Percentiles rank a stretch among this genome's conserved stretches.
These are phyloP conservation scores for Ceyx melanurus DNA, from an alignment of 2,113 vertebrate genomes.

Conservation along the genomic window DNA sequence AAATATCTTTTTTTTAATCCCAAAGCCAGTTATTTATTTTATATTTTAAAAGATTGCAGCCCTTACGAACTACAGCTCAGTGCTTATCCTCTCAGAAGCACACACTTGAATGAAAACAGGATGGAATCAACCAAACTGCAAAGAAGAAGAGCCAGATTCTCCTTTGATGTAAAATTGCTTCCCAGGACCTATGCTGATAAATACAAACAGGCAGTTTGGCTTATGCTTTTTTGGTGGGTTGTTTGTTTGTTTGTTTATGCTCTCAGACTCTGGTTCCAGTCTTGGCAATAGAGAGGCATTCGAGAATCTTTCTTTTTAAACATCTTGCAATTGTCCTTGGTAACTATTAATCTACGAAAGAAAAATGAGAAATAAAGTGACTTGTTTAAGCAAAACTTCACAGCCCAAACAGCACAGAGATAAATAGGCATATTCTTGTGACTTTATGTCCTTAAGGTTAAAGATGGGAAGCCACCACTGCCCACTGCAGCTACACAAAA, in stretches of 20 bases:
- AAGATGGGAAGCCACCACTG: neutral
- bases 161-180: neutral
- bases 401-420: neutral
- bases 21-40: conserved; percentile 49
- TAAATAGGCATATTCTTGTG: neutral
- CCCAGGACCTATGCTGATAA: neutral
- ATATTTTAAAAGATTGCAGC: conserved; percentile 43
- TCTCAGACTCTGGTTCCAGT: neutral
- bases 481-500: neutral
- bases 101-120: conserved; percentile 48
- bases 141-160: neutral
- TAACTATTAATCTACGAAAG: neutral
- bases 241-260: too few relatives aligned
- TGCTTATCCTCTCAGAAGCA: conserved; percentile 30
- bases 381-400: neutral
- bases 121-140: neutral
- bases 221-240: neutral
- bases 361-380: neutral
- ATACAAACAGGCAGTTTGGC: neutral
- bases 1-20: conserved; percentile 63
- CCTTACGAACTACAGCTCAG: neutral
- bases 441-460: neutral
- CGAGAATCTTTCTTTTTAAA: neutral
- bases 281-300: neutral
- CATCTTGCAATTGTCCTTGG: neutral